phyloP scores from a whole-genome alignment of 2,113 vertebrate genomes.

The Cranoglanis bouderius region DNA sequence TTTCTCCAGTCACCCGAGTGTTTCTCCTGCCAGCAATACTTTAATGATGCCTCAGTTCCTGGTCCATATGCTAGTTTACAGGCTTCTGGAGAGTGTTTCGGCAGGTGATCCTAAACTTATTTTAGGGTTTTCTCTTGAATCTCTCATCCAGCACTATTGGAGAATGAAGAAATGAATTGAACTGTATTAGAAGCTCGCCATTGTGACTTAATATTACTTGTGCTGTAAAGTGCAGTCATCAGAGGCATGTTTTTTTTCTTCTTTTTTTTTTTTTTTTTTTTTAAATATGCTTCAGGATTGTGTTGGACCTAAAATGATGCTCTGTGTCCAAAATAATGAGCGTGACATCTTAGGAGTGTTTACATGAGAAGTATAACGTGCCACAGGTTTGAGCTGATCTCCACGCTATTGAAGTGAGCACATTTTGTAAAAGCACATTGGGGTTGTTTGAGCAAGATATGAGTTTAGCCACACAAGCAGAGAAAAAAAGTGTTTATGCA shows the following conservation, averaged over 20 bases:
- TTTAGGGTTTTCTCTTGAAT: background rate
- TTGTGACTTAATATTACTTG: background rate
- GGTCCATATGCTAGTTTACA: background rate
- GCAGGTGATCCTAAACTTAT: background rate
- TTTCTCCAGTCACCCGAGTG: background rate
- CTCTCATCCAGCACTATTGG: background rate
- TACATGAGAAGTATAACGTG: background rate
- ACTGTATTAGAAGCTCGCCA: conserved; percentile 27
- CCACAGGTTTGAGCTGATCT: background rate
- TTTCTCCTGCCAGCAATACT: background rate
- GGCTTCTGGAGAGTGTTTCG: background rate
- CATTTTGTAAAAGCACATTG: background rate
- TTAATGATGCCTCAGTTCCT: background rate
- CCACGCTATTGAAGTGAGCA: background rate
- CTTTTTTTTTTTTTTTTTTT: background rate
- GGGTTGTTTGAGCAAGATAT: background rate
- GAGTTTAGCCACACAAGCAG: background rate
- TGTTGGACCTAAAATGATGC: background rate
- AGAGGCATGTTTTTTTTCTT: no score
- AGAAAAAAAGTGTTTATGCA: background rate
- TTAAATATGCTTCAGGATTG: background rate
- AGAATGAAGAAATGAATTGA: background rate
- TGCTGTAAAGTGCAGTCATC: background rate
- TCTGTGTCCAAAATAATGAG: background rate
- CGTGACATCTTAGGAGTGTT: background rate